Evolutionary conservation across 2,797 vertebrate species (phyloP).

Genomic region (Parotocinclus haroldoi): DNA sequence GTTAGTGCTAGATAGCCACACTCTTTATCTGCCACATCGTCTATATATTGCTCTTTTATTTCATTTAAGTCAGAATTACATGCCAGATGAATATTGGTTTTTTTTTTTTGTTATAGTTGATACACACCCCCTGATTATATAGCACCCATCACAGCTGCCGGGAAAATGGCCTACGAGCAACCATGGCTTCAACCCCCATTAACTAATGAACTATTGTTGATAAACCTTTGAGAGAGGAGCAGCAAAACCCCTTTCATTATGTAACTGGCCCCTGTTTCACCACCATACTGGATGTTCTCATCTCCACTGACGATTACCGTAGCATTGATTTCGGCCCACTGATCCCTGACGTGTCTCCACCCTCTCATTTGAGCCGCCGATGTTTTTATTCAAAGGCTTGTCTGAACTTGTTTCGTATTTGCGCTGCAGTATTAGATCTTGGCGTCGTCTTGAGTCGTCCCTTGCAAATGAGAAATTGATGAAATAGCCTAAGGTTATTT

Average conservation of each 20-base stretch:
- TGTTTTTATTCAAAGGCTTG: conserved; percentile 24
- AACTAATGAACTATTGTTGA: not conserved
- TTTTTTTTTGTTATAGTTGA: too few species aligned
- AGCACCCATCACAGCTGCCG: too few species aligned
- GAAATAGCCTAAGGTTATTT: conserved; percentile 38
- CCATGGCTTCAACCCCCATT: too few species aligned
- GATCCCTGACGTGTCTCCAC: not conserved
- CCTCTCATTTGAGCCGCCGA: not conserved
- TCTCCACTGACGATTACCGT: conserved; percentile 23
- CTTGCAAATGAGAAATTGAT: conserved; percentile 31
- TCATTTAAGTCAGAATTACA: too few species aligned
- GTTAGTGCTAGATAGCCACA: too few species aligned
- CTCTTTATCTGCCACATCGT: too few species aligned
- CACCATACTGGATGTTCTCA: conserved; percentile 3
- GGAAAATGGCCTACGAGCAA: too few species aligned
- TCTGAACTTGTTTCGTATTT: conserved; percentile 27
- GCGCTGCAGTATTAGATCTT: conserved; percentile 17
- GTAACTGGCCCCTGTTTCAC: conserved; percentile 4
- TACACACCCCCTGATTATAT: too few species aligned
- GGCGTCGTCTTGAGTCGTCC: conserved; percentile 9
- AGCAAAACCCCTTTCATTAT: not conserved
- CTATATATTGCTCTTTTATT: too few species aligned
- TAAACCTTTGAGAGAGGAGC: not conserved
- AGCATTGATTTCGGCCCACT: conserved; percentile 12
- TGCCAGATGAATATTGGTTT: too few species aligned